A percentile compares a stretch with the other conserved stretches of the same genome.
These are phyloP conservation scores for Macrotrachela quadricornifera DNA, from an alignment of 1,140 invertebrate genomes.

Conservation along the genomic window DNA sequence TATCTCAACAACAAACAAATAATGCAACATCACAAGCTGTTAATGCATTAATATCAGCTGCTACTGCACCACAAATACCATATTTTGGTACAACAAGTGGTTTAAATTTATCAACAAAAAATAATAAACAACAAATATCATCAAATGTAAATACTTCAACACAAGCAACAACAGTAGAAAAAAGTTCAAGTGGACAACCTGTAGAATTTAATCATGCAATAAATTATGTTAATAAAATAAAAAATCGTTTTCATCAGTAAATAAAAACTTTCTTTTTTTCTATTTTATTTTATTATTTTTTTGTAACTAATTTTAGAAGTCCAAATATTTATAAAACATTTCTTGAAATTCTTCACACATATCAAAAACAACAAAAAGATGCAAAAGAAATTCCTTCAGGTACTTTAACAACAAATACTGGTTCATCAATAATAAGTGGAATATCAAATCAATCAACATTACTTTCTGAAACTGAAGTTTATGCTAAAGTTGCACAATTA, in stretches of 20 bases:
- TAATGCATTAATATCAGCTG: not conserved
- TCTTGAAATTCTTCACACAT: constrained; percentile 85
- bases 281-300: too few species aligned
- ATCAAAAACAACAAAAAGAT: constrained; percentile 83
- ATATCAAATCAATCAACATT: constrained; percentile 31
- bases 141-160: constrained; percentile 8
- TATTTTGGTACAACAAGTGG: constrained; percentile 10
- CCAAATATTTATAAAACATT: constrained; percentile 96
- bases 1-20: too few species aligned
- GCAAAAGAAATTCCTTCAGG: constrained; percentile 47
- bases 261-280: too few species aligned
- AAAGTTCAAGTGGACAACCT: constrained; percentile 39
- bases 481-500: constrained; percentile 73
- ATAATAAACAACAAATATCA: constrained; percentile 13
- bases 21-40: too few species aligned
- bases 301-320: constrained; percentile 11
- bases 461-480: constrained; percentile 71
- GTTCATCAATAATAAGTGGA: constrained; percentile 11
- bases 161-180: constrained; percentile 12
- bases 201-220: constrained; percentile 98
- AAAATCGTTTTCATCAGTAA: constrained; percentile 24
- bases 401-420: not conserved
- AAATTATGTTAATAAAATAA: constrained; percentile 98
- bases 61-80: not conserved
- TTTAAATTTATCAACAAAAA: constrained; percentile 9